Evolutionary conservation across 2,113 vertebrate species (phyloP).

Genomic region (Odontesthes bonariensis): DNA sequence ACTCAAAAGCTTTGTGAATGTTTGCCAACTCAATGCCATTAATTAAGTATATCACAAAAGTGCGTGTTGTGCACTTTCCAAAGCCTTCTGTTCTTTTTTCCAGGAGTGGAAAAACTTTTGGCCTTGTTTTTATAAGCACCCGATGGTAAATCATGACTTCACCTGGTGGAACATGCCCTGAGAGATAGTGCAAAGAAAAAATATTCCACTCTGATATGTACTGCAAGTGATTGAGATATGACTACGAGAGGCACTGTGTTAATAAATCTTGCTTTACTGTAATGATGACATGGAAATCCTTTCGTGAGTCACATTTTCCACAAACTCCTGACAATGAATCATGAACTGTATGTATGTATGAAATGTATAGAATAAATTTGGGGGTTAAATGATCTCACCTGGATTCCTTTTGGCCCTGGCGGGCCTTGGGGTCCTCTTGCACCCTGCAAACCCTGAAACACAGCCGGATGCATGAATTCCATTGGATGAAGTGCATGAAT

Average conservation of each 20-base stretch:
- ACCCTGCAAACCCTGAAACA: conserved; percentile 89
- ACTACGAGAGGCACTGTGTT: conserved; percentile 11
- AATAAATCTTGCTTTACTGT: conserved; percentile 11
- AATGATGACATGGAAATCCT: conserved; percentile 35
- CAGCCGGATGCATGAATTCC: neutral
- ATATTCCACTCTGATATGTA: conserved; percentile 12
- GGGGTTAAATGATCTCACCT: conserved; percentile 82
- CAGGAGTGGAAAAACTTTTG: conserved; percentile 57
- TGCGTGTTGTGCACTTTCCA: conserved; percentile 26
- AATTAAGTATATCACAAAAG: conserved; percentile 47
- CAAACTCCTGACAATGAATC: neutral
- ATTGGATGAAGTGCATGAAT: neutral
- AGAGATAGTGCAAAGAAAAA: conserved; percentile 18
- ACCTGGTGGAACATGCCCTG: conserved; percentile 64
- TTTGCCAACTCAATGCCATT: conserved; percentile 23
- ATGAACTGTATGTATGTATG: neutral
- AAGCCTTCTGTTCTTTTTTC: conserved; percentile 48
- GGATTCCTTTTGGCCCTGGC: conserved; percentile 89
- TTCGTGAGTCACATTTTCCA: conserved; percentile 49
- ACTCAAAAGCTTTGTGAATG: neutral
- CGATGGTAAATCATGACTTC: conserved; percentile 65
- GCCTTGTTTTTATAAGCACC: conserved; percentile 61
- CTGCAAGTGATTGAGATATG: conserved; percentile 29
- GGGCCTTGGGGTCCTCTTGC: conserved; percentile 89
- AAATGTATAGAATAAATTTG: neutral